These are phyloP conservation scores for Lamellibrachia satsuma DNA, from an alignment of 2,888 invertebrate species.

Conservation along the genomic window DNA sequence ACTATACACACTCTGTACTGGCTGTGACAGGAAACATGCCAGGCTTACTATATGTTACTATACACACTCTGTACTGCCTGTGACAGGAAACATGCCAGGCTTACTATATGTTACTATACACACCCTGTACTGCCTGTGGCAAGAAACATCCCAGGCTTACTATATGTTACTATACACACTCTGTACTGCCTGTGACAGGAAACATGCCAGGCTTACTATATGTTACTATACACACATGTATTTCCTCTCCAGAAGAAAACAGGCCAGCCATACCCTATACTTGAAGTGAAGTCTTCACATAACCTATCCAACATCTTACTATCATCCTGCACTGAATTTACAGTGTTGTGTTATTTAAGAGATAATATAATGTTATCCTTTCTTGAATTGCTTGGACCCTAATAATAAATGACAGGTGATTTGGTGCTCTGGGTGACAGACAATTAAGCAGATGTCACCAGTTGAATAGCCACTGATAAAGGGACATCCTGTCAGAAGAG, in stretches of 20 bases:
- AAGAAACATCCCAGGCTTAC: too few species aligned
- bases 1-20: too few species aligned
- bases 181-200: too few species aligned
- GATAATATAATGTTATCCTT: neutral
- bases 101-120: too few species aligned
- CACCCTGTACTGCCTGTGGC: too few species aligned
- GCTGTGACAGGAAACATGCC: too few species aligned
- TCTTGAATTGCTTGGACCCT: neutral
- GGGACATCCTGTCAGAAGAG: neutral
- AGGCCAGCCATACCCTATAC: neutral
- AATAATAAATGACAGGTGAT: neutral
- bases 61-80: too few species aligned
- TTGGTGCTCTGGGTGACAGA: neutral
- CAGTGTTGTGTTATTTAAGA: neutral
- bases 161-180: too few species aligned
- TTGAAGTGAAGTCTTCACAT: neutral
- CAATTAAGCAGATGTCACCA: neutral
- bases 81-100: too few species aligned
- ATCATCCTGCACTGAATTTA: neutral
- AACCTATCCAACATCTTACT: neutral
- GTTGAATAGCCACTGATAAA: neutral
- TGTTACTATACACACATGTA: neutral
- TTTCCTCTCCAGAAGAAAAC: neutral
- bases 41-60: too few species aligned
- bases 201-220: too few species aligned